Percentiles rank a stretch among this genome's conserved stretches.
These are phyloP conservation scores for Encarsia formosa DNA, from an alignment of 2,888 invertebrate genomes.

Conservation along the genomic window DNA sequence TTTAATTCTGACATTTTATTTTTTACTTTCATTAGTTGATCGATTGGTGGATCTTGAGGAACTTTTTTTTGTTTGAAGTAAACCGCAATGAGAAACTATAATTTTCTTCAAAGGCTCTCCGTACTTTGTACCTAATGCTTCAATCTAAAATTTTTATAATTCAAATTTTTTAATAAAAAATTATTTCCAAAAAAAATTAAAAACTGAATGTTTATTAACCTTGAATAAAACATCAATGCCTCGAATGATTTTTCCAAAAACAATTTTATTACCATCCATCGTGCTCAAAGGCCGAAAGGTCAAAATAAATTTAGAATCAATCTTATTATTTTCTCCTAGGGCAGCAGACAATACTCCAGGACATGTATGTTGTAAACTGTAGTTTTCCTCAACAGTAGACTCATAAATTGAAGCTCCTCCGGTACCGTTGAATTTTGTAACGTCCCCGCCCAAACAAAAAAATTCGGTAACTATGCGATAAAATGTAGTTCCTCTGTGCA, in stretches of 20 bases:
- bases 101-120: constrained; percentile 41
- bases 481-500: constrained; percentile 46
- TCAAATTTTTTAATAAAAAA: not conserved
- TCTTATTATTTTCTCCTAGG: constrained; percentile 49
- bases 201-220: constrained; percentile 28
- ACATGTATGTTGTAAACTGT: constrained; percentile 52
- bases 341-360: constrained; percentile 58
- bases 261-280: constrained; percentile 55
- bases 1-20: too few relatives aligned
- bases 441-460: constrained; percentile 60
- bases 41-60: not conserved
- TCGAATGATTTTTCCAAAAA: constrained; percentile 56
- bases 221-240: constrained; percentile 39
- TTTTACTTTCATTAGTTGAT: too few relatives aligned
- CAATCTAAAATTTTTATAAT: constrained; percentile 33
- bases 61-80: constrained; percentile 21
- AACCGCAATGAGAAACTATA: constrained; percentile 40
- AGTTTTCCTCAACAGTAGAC: constrained; percentile 52
- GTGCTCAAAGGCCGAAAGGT: constrained; percentile 57
- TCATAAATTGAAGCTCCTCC: constrained; percentile 55
- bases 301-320: constrained; percentile 58
- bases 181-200: not conserved
- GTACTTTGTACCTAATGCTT: constrained; percentile 38
- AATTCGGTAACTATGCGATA: constrained; percentile 58
- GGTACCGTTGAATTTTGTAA: constrained; percentile 57